phyloP scores from a whole-genome alignment of 2,797 vertebrate species.

The Ataeniobius toweri region DNA sequence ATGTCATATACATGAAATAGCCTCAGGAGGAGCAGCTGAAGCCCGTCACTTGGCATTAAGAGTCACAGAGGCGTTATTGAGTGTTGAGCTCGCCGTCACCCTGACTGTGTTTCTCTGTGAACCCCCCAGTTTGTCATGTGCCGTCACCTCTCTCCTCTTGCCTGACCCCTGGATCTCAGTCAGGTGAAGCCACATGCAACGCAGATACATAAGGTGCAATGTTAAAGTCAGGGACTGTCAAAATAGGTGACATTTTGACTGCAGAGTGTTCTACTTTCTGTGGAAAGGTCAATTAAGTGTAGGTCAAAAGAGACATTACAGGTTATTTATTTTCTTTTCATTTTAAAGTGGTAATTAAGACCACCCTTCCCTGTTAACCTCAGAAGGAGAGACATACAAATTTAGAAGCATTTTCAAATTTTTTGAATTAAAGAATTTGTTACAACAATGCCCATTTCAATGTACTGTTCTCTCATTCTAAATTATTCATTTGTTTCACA shows the following conservation, averaged over 20 bases:
- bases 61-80: slow-evolving; percentile 59
- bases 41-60: slow-evolving; percentile 61
- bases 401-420: not conserved
- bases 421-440: slow-evolving; percentile 34
- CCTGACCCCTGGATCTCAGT: slow-evolving; percentile 63
- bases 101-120: slow-evolving; percentile 37
- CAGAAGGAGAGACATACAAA: not conserved
- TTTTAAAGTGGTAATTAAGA: not conserved
- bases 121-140: slow-evolving; percentile 61
- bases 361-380: not conserved
- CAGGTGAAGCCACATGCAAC: slow-evolving; percentile 53
- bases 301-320: slow-evolving; percentile 35
- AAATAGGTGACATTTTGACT: slow-evolving; percentile 63
- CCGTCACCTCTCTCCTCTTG: slow-evolving; percentile 59
- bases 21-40: slow-evolving; percentile 75
- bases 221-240: slow-evolving; percentile 67
- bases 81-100: slow-evolving; percentile 41
- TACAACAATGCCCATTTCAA: slow-evolving; percentile 77
- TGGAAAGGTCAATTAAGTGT: slow-evolving; percentile 54
- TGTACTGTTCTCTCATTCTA: slow-evolving; percentile 49
- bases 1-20: slow-evolving; percentile 75
- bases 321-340: slow-evolving; percentile 10
- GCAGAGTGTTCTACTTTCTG: slow-evolving; percentile 37
- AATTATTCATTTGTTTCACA: slow-evolving; percentile 36
- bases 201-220: slow-evolving; percentile 55